Conservation (phyloP, 2,888 invertebrate species). For the Agrochola circellaris region DNA sequence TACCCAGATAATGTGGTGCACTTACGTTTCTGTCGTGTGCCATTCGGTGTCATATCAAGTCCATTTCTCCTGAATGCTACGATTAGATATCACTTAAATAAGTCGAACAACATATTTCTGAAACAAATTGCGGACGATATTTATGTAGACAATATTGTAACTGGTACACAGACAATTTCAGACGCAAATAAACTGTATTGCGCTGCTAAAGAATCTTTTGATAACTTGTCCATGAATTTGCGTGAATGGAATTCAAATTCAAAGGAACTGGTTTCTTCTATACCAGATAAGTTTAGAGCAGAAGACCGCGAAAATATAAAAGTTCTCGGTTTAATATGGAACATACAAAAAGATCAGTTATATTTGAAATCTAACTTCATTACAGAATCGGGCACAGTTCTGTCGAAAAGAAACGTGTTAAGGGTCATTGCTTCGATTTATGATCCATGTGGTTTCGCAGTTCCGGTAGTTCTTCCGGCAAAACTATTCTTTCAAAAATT, state of each 20-base stretch:
- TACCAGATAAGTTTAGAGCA: slow-evolving; percentile 5
- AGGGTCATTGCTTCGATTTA: slow-evolving; percentile 1
- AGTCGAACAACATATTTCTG: not conserved
- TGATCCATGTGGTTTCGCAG: slow-evolving; percentile 5
- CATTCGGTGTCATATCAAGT: slow-evolving; percentile 14
- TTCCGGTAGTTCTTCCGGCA: slow-evolving; percentile 11
- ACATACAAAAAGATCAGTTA: not conserved
- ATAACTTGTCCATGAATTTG: not conserved
- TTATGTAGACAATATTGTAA: not conserved
- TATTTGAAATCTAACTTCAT: not conserved
- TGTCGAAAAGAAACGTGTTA: not conserved
- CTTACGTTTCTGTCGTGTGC: slow-evolving; percentile 1
- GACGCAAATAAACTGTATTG: slow-evolving; percentile 1
- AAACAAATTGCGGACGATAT: not conserved
- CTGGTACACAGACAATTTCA: not conserved
- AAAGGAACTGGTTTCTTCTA: not conserved
- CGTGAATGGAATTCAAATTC: not conserved
- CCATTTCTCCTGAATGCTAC: slow-evolving; percentile 8
- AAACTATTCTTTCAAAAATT: slow-evolving; percentile 20
- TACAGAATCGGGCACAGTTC: not conserved
- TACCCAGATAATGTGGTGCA: slow-evolving; percentile 3
- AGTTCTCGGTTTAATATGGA: slow-evolving; percentile 1
- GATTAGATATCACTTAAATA: slow-evolving; percentile 9
- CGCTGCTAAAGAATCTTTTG: not conserved
- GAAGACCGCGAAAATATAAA: not conserved